Conservation (phyloP, 2,888 invertebrate genomes). For the Hoplodrina blanda region DNA sequence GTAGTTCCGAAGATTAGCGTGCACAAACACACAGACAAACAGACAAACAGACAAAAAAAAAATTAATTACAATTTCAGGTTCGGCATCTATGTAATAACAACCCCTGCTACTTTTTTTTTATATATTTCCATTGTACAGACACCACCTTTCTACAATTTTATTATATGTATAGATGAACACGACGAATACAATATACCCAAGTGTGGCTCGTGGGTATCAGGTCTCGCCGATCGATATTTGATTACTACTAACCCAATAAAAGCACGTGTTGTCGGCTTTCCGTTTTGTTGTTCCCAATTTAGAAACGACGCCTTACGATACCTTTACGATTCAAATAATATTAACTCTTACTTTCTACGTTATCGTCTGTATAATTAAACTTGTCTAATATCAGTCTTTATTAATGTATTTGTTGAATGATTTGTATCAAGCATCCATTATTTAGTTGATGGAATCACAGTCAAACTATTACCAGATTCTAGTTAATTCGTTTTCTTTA, state of each 20-base stretch:
- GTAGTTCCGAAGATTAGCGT: too few relatives aligned
- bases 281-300: slow-evolving; percentile 52
- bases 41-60: too few relatives aligned
- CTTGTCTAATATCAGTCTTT: background rate
- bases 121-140: too few relatives aligned
- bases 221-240: slow-evolving; percentile 59
- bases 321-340: slow-evolving; percentile 18
- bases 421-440: slow-evolving; percentile 13
- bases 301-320: slow-evolving; percentile 44
- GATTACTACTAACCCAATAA: slow-evolving; percentile 62
- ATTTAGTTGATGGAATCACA: slow-evolving; percentile 11
- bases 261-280: slow-evolving; percentile 54
- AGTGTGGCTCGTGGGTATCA: slow-evolving; percentile 52
- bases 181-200: slow-evolving; percentile 53
- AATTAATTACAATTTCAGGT: too few relatives aligned
- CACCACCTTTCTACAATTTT: too few relatives aligned
- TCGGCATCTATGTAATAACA: too few relatives aligned
- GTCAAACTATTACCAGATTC: slow-evolving; percentile 24
- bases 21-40: too few relatives aligned
- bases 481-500: slow-evolving; percentile 43
- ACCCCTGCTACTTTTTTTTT: too few relatives aligned
- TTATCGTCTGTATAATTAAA: background rate
- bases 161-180: too few relatives aligned
- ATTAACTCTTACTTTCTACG: slow-evolving; percentile 7
- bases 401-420: background rate